Base-by-base conservation (phyloP, 2,888 invertebrate species). In the Steromphala cineraria region DNA sequence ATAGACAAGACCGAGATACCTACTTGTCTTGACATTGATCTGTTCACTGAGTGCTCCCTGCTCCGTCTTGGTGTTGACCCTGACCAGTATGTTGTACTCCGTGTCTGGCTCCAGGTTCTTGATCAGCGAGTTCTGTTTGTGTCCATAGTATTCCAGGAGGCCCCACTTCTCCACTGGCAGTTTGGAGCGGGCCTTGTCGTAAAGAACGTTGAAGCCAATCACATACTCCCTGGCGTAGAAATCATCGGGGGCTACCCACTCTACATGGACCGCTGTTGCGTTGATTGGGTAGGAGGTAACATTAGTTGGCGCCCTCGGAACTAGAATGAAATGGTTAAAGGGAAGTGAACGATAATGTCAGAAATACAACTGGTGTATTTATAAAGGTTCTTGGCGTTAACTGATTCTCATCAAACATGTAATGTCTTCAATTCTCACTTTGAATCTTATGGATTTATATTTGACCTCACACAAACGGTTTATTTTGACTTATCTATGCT, bases 51-150 rank as follows among this genome's bases (percentile, higher is more conserved):
- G 71, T 2, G 28, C 36, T 36, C 71, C 71, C 40, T 71, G 36
- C 71, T 71, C 71, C 5, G 71, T 71, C 31, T 71, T 71, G 71
- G 71, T 71, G 71, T 71, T 71, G 31, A 71, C 71, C n/a, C 71
- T 71, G 17, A 71, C 71, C 71, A 71, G 17, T 10, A 71, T n/a
- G 36, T 71, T 71, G 71, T 71, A 71, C 19, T 71, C 71, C 19
- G 71, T 71, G 40, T 71, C 71, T 31, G 71, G 71, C 36, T 71
- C 71, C 28, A 71, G 71, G 71, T 31, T 36, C 31, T 19, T 71
- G 36, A 71, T 71, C n/a, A 71, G 71, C 0, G 40, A 36, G 71
- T 71, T 71, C n/a, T 71, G 10, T 40, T 71, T 71, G 7, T 19
- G 19, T 19, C 71, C 71, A 40, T 71, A 71, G 10, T 71, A 36